Conservation (phyloP, 2,797 vertebrate species). For the Sarcophilus harrisii region DNA sequence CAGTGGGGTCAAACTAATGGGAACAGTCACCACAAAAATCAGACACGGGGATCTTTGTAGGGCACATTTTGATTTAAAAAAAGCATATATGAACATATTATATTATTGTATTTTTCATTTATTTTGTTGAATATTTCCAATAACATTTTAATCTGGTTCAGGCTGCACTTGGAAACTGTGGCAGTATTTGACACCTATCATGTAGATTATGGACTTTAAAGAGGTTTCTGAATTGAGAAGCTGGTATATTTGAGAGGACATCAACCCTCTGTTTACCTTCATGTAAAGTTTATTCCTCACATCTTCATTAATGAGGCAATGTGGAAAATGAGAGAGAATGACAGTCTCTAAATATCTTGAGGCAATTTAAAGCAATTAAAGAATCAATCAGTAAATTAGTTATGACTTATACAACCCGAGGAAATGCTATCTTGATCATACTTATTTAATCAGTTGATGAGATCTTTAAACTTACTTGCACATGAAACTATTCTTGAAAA, state of each 20-base stretch:
- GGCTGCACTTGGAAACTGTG: neutral
- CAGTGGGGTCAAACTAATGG: neutral
- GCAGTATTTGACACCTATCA: neutral
- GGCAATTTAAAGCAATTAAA: conserved; percentile 33
- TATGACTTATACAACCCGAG: neutral
- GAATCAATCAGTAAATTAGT: conserved; percentile 18
- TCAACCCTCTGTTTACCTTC: neutral
- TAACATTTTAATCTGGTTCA: neutral
- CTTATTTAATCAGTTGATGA: conserved; percentile 29
- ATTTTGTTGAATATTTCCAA: neutral
- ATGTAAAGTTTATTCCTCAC: neutral
- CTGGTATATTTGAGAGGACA: neutral
- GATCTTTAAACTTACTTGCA: neutral
- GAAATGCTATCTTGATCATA: neutral
- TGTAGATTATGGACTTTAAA: neutral
- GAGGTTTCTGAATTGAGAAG: neutral
- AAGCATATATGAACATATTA: neutral
- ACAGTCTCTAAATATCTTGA: conserved; percentile 13
- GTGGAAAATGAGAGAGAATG: rapidly evolving
- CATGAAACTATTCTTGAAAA: neutral
- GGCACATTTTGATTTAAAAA: neutral
- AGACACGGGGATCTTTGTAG: neutral
- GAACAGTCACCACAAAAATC: neutral
- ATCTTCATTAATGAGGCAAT: neutral
- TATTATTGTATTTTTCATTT: neutral